phyloP scores from a whole-genome alignment of 2,113 vertebrate species.

The Platysteira castanea region DNA sequence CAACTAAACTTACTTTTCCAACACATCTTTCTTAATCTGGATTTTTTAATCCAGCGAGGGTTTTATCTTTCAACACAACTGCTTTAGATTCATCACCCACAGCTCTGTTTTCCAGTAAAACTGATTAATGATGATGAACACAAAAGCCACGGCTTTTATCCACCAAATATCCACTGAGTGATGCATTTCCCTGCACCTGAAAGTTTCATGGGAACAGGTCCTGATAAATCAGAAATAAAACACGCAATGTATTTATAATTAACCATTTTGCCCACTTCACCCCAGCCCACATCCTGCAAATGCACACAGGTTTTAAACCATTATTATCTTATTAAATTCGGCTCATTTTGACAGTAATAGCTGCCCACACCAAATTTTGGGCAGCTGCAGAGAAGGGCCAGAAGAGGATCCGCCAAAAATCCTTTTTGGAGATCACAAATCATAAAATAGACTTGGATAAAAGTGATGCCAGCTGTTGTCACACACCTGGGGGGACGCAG shows the following conservation, averaged over 20 bases:
- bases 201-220: neutral
- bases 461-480: neutral
- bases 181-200: neutral
- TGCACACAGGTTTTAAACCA: neutral
- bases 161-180: neutral
- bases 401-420: neutral
- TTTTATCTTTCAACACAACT: neutral
- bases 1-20: neutral
- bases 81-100: neutral
- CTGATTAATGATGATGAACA: neutral
- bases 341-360: neutral
- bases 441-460: fast-evolving
- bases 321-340: neutral
- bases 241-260: neutral
- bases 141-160: neutral
- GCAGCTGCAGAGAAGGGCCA: neutral
- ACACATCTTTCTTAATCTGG: neutral
- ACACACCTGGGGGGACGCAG: neutral
- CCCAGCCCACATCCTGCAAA: neutral
- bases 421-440: too few relatives aligned
- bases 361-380: neutral
- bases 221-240: neutral
- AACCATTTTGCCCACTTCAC: neutral
- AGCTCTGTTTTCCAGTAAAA: neutral
- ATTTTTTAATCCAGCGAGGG: neutral